Evolutionary conservation across 1,140 invertebrate species (phyloP).

Genomic region (Habropoda laboriosa): DNA sequence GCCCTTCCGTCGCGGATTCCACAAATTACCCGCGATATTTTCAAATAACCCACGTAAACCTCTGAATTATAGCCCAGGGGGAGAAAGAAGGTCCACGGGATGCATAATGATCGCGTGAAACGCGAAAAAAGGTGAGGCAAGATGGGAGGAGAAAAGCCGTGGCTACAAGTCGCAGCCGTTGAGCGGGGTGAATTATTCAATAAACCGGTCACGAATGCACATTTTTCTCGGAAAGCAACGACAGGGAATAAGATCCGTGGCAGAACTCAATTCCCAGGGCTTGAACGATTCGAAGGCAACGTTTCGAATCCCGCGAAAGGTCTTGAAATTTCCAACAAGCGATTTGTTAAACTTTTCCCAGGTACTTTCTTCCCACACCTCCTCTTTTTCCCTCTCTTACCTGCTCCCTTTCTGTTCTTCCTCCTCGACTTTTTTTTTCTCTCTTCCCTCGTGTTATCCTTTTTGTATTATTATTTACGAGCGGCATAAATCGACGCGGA

Average conservation of each 20-base stretch:
- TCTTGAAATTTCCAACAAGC: slow-evolving; percentile 51
- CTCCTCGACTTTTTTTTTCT: too few relatives aligned
- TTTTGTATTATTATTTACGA: slow-evolving; percentile 58
- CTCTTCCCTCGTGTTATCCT: background rate
- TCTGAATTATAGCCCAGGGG: too few relatives aligned
- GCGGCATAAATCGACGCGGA: slow-evolving; percentile 58
- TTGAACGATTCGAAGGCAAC: background rate
- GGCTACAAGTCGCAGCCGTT: slow-evolving; percentile 4
- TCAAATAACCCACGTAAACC: background rate
- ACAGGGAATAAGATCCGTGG: slow-evolving; percentile 48
- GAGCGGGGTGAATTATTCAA: slow-evolving; percentile 54
- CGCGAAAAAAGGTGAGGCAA: background rate
- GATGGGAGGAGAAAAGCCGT: background rate
- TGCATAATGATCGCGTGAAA: too few relatives aligned
- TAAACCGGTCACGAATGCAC: slow-evolving; percentile 53
- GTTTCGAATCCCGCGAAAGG: slow-evolving; percentile 26
- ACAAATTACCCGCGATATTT: slow-evolving; percentile 2
- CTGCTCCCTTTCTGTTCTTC: background rate
- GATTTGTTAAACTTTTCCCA: slow-evolving; percentile 59
- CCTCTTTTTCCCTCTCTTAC: too few relatives aligned
- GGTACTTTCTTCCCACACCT: slow-evolving; percentile 8
- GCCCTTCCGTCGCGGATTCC: background rate
- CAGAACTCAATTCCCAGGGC: slow-evolving; percentile 54
- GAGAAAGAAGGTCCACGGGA: too few relatives aligned
- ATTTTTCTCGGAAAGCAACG: slow-evolving; percentile 51